Conservation (phyloP, 2,797 vertebrate genomes). For the Macrochelys suwanniensis region DNA sequence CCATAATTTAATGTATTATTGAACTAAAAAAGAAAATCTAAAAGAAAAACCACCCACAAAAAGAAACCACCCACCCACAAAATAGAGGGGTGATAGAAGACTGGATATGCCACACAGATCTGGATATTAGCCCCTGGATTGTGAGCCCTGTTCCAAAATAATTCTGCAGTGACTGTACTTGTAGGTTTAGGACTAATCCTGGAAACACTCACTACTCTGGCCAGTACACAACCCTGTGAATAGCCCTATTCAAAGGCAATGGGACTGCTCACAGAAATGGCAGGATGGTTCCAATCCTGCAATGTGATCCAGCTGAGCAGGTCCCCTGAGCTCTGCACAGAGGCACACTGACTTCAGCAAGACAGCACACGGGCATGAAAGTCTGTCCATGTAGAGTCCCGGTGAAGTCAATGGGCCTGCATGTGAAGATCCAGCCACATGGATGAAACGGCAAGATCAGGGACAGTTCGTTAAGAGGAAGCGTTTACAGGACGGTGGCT, state of each 20-base stretch:
- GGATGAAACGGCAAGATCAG: background rate
- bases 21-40: background rate
- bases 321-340: background rate
- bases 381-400: background rate
- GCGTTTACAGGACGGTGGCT: background rate
- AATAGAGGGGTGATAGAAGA: too few relatives aligned
- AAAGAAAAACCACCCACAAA: background rate
- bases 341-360: background rate
- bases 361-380: too few relatives aligned
- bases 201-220: background rate
- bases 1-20: background rate
- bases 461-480: background rate
- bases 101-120: background rate
- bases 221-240: background rate
- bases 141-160: background rate
- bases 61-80: background rate
- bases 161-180: background rate
- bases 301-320: background rate
- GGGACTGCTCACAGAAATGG: background rate
- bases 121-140: background rate
- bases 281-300: background rate
- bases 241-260: background rate
- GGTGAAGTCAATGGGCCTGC: background rate
- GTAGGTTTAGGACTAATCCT: background rate
- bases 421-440: background rate